Evolutionary conservation across 2,113 vertebrate species (phyloP), one percentile per base, ranked within the genome.

Genomic region (Pungitius pungitius): DNA sequence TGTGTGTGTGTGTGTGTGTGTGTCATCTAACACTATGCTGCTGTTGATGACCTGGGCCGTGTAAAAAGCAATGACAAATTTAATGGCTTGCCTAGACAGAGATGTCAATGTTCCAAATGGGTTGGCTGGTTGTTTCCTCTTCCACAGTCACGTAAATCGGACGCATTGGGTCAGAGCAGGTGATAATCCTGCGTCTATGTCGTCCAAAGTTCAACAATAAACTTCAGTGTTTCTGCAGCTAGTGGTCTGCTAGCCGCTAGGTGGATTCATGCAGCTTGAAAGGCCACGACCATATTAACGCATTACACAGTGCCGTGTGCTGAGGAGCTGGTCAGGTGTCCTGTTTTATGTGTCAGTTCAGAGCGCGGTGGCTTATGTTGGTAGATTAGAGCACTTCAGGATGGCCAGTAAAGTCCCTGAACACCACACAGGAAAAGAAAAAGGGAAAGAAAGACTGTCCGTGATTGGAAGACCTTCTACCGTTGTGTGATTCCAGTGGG

Each of bases 1-100:
- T 65, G 42, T 73, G 63, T 40, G 24, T 47, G 37, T 54, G 43
- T 45, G 43, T 45, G 42, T 45, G 43, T 43, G 42, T 47, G 43
- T 20, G 43, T 57, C 27, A 49, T 68, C 56, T 35, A 58, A n/a
- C 45, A 70, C 57, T 63, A 37, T 49, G n/a, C 52, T 76, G 37
- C 57, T 83, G 73, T 73, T 81, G 80, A 90, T 86, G 83, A 87
- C 73, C 69, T 81, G 74, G 77, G 75, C 82, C 66, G 17, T 55
- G 83, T 73, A 69, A 87, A 82, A 87, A 47, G 73, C 74, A 86
- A 81, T 80, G 82, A 80, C 73, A 65, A 78, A 86, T 84, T 85
- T 83, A 87, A 90, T 84, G 76, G 73, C 68, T 9, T 40, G 60
- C 55, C 47, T 39, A 84, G 77, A 85, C 77, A 54, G 45, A n/a